Evolutionary conservation across 2,113 vertebrate genomes (phyloP).

Genomic region (Zosterops lateralis): DNA sequence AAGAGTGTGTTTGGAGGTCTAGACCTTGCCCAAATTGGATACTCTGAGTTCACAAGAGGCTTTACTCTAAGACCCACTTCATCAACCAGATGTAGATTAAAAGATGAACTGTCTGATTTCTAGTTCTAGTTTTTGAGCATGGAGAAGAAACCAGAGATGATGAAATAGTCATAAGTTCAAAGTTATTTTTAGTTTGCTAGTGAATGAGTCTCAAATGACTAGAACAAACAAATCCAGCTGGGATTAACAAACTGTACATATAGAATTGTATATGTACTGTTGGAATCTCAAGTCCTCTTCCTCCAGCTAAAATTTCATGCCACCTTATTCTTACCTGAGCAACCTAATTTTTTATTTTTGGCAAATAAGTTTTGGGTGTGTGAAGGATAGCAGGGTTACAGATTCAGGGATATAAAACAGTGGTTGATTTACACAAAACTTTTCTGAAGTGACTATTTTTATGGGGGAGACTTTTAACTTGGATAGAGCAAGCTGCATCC

Average conservation of each 20-base stretch:
- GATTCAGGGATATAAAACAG: neutral
- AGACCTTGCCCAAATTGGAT: neutral
- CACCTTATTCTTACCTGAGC: neutral
- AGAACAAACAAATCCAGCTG: neutral
- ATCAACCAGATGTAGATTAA: neutral
- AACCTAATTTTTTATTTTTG: neutral
- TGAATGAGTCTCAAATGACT: conserved; percentile 22
- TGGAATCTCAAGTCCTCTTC: neutral
- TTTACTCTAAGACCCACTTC: neutral
- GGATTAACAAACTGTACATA: neutral
- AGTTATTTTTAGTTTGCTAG: conserved; percentile 45
- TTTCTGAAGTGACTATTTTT: neutral
- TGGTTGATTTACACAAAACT: neutral
- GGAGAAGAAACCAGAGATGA: conserved; percentile 27
- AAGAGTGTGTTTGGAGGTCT: neutral
- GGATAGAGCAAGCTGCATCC: neutral
- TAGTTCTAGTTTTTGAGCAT: neutral
- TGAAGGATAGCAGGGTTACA: neutral
- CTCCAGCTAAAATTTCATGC: neutral
- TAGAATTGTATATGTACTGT: neutral
- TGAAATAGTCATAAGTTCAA: conserved; percentile 16
- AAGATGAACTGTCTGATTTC: neutral
- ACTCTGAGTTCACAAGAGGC: neutral
- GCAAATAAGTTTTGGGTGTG: neutral
- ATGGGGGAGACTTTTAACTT: neutral